Evolutionary conservation across 2,888 invertebrate species (phyloP), one percentile per base, ranked within the genome.

Genomic region (Sesamia inferens): DNA sequence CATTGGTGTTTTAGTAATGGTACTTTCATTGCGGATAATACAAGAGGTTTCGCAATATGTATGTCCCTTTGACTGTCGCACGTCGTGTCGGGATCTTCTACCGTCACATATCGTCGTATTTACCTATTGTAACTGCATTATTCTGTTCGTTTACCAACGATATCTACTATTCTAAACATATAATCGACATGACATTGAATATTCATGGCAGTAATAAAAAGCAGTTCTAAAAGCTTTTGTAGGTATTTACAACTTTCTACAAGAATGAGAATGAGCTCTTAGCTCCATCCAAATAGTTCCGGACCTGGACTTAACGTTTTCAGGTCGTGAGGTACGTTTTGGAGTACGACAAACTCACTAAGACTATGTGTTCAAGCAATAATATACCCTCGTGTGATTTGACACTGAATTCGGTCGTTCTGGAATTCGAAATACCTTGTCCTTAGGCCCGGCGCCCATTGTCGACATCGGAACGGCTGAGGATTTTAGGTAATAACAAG

Each of bases 1-100:
- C 84, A 83, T 75, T 84, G 76, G 78, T 74, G 73, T 78, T 85
- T 78, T 81, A 70, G 79, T 67, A 70, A 66, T 61, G 63, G 75
- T 72, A 81, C 68, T 81, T 73, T 76, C 70, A 65, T 84, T 73
- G 78, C 71, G 71, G 78, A 76, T 74, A 73, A 71, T 68, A 74
- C 72, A 77, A 76, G 71, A 69, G 74, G 63, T 85, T 78, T 83
- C 68, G 71, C 62, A 85, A 74, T 24, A 42, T 61, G 31, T 24
- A 42, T 61, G 31, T 61, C 42, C 66, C 74, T 71, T 78, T 31
- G 69, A 22, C 57, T 61, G 64, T 67, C 51, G 39, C 57, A 67
- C 70, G 39, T 71, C 39, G 39, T 48, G 54, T 55, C 55, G 55
- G 68, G 68, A 61, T 8, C 61, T 42, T 31, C 31, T 62, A 31